Conservation (phyloP, 2,797 vertebrate genomes). For the Miichthys miiuy region DNA sequence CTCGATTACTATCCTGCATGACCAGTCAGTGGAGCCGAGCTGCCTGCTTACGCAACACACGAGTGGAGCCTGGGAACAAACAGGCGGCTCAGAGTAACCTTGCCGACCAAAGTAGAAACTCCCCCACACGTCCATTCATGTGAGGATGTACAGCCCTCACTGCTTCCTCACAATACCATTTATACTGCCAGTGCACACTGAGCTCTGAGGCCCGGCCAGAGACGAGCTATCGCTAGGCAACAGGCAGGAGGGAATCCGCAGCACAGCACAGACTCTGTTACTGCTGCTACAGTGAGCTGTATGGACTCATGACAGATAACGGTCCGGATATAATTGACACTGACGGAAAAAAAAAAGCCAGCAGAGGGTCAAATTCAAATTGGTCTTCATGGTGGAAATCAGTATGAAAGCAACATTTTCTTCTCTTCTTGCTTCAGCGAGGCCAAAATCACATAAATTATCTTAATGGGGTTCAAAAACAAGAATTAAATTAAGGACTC, state of each 20-base stretch:
- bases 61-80: constrained; percentile 65
- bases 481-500: constrained; percentile 25
- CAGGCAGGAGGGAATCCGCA: constrained; percentile 69
- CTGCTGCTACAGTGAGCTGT: constrained; percentile 44
- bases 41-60: constrained; percentile 50
- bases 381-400: neutral
- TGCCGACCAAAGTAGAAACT: constrained; percentile 70
- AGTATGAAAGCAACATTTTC: constrained; percentile 25
- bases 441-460: constrained; percentile 17
- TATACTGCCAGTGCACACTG: constrained; percentile 56
- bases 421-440: constrained; percentile 26
- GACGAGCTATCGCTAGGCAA: constrained; percentile 81
- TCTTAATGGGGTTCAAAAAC: constrained; percentile 29
- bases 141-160: constrained; percentile 60
- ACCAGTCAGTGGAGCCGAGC: constrained; percentile 48
- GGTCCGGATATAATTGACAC: constrained; percentile 40
- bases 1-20: constrained; percentile 6
- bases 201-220: constrained; percentile 56
- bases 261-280: constrained; percentile 45
- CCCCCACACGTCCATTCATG: constrained; percentile 72
- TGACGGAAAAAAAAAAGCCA: constrained; percentile 1
- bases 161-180: constrained; percentile 65
- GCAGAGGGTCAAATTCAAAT: constrained; percentile 44
- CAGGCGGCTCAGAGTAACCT: constrained; percentile 51
- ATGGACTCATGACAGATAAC: constrained; percentile 52